phyloP scores from a whole-genome alignment of 2,888 invertebrate species.

The Melieria picta region DNA sequence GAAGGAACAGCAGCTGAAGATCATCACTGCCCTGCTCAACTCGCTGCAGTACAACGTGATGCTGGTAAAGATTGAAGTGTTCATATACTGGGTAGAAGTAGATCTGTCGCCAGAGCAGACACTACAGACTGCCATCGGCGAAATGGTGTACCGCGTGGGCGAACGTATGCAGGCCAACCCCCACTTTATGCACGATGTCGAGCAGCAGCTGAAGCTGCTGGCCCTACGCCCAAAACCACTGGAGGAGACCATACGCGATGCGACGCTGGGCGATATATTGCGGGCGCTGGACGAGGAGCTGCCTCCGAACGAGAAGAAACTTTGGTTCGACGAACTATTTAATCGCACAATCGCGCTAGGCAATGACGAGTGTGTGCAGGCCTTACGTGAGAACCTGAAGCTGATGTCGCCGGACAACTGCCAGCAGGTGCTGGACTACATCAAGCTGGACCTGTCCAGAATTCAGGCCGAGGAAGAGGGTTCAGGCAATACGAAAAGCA shows the following conservation, averaged over 20 bases:
- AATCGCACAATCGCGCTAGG: slow-evolving; percentile 49
- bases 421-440: slow-evolving; percentile 49
- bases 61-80: slow-evolving; percentile 54
- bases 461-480: slow-evolving; percentile 22
- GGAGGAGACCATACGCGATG: slow-evolving; percentile 48
- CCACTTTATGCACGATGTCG: slow-evolving; percentile 52
- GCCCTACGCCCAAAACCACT: slow-evolving; percentile 53
- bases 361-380: slow-evolving; percentile 56
- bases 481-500: neutral
- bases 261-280: slow-evolving; percentile 55
- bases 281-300: slow-evolving; percentile 47
- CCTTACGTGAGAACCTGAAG: slow-evolving; percentile 49
- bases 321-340: slow-evolving; percentile 54
- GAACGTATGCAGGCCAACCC: slow-evolving; percentile 50
- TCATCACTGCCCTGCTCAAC: slow-evolving; percentile 53
- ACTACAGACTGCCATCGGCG: slow-evolving; percentile 54
- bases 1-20: slow-evolving; percentile 50
- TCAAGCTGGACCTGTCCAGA: slow-evolving; percentile 35
- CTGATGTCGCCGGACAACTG: slow-evolving; percentile 48
- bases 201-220: slow-evolving; percentile 50
- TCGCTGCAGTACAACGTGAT: slow-evolving; percentile 55
- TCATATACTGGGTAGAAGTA: slow-evolving; percentile 58
- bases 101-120: slow-evolving; percentile 48
- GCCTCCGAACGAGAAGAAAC: slow-evolving; percentile 41
- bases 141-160: slow-evolving; percentile 49